Conservation (phyloP, 2,113 vertebrate genomes). For the Vombatus ursinus region DNA sequence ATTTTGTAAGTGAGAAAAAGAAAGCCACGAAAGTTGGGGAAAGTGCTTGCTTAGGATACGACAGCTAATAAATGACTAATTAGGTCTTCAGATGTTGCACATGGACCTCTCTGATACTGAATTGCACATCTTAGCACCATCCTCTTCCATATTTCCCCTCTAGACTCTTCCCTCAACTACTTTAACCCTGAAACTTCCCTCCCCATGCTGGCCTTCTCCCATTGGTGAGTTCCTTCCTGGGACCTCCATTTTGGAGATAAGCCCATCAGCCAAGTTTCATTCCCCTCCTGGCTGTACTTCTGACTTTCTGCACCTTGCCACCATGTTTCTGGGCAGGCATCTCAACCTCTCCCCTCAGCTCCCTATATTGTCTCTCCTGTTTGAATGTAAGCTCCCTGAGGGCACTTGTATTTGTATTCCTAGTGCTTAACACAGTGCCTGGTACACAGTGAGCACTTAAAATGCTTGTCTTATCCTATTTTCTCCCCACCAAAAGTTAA, state of each 20-base stretch:
- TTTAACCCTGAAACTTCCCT: background rate
- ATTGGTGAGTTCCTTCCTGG: background rate
- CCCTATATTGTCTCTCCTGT: background rate
- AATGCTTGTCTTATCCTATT: no score
- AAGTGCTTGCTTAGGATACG: background rate
- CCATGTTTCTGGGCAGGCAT: background rate
- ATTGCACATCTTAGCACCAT: background rate
- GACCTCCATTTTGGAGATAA: background rate
- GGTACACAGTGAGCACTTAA: no score
- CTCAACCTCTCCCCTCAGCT: background rate
- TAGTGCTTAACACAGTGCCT: background rate
- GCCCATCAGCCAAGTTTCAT: background rate
- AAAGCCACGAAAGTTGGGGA: background rate
- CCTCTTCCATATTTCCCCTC: background rate
- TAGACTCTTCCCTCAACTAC: background rate
- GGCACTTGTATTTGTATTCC: background rate
- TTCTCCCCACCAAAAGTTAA: no score
- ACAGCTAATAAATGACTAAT: background rate
- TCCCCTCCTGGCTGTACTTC: background rate
- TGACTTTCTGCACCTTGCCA: background rate
- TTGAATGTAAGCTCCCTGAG: background rate
- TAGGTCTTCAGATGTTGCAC: background rate
- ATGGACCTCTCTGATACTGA: background rate
- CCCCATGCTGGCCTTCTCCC: background rate
- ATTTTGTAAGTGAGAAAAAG: background rate